Base-by-base conservation (phyloP, 1,140 invertebrate species). In the Plodia interpunctella region DNA sequence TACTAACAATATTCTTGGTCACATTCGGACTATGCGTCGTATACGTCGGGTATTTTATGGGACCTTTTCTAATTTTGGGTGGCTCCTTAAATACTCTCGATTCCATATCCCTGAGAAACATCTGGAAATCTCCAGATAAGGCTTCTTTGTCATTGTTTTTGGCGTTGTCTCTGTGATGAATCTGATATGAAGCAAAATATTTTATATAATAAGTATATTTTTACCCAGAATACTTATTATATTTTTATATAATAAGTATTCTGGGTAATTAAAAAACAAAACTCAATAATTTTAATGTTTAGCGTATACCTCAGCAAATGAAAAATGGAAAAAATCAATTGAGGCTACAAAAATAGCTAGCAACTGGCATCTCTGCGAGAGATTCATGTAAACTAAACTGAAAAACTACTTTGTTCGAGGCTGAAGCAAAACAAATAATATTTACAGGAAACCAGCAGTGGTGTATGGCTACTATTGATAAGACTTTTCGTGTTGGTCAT, bases 61-160 rank as follows among this genome's bases (percentile, higher is more conserved):
- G 10, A 32, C 3, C 30, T 32, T 32, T 32, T 32, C 11, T 32
- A 11, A 32, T 32, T 32, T 32, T 32, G 21, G 21, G 6, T 25
- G 21, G 21, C 32, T 44, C 38, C 10, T 15, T 44, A 6, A 44
- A 44, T 17, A 44, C 38, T 44, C 15, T 59, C 13, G 63, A 60
- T 38, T 49, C 64, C 60, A 74, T 59, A 28, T 67, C 58, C 28
- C 62, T 65, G 5, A 74, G 55, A 18, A 74, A 71, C 38, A 58
- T 56, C 8, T 57, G 49, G 28, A 74, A 69, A n/a, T 71, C 63
- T 44, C 50, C 59, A 0, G 69, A 61, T 5, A 72, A 15, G 50
- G 20, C 19, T 53, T 51, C 35, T 52, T 60, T 49, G 19, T 56
- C 51, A 19, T 38, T 58, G 17, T 28, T 57, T 25, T 60, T 44